These are phyloP conservation scores for Macquaria australasica DNA, from an alignment of 2,113 vertebrate genomes.

Conservation along the genomic window DNA sequence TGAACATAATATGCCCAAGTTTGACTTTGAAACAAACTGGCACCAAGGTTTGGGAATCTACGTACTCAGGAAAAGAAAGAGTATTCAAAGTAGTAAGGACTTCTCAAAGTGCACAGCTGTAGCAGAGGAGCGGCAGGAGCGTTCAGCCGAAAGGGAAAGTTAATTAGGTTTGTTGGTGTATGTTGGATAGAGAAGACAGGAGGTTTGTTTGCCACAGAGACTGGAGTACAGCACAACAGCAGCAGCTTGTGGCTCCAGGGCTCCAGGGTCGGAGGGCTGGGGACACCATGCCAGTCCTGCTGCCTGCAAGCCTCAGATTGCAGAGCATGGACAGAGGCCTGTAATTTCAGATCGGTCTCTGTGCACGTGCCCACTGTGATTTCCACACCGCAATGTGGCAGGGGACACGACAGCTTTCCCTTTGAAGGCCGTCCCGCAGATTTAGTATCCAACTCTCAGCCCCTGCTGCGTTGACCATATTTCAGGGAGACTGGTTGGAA, in stretches of 20 bases:
- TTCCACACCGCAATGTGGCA: conserved; percentile 69
- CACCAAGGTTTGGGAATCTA: conserved; percentile 8
- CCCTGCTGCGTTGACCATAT: conserved; percentile 53
- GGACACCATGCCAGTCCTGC: conserved; percentile 67
- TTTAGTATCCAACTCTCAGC: conserved; percentile 54
- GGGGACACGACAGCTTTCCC: conserved; percentile 65
- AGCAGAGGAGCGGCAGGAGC: conserved; percentile 20
- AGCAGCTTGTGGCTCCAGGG: conserved; percentile 52
- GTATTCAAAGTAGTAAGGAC: conserved; percentile 35
- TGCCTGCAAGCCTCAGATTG: conserved; percentile 78
- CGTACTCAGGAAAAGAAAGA: conserved; percentile 28
- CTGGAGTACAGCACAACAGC: conserved; percentile 31
- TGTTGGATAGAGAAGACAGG: conserved; percentile 67
- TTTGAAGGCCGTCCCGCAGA: conserved; percentile 65
- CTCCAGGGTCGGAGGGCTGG: conserved; percentile 43
- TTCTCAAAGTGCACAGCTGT: conserved; percentile 42
- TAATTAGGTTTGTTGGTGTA: conserved; percentile 71
- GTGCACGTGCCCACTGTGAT: conserved; percentile 71
- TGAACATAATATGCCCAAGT: conserved; percentile 14
- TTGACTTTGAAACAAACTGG: conserved; percentile 46
- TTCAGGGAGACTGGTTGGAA: conserved; percentile 55
- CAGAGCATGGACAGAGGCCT: conserved; percentile 60
- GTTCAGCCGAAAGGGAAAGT: conserved; percentile 39
- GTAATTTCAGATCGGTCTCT: conserved; percentile 65
- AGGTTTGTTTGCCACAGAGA: conserved; percentile 55